Evolutionary conservation across 2,797 vertebrate genomes (phyloP).

Genomic region (Luscinia megarhynchos): DNA sequence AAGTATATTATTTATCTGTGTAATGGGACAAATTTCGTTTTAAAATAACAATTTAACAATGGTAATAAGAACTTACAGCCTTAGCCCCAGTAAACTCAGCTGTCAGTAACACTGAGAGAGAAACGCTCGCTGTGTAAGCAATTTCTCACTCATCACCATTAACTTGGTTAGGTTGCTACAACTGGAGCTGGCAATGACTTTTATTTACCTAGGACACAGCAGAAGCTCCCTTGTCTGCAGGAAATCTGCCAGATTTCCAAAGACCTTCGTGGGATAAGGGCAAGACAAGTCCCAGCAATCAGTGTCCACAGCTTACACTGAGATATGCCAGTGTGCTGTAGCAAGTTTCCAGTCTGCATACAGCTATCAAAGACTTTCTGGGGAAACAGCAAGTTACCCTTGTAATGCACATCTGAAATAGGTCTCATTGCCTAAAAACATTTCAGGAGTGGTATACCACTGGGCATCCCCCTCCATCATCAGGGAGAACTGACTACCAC

Average conservation of each 20-base stretch:
- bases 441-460: background rate
- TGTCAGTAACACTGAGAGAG: background rate
- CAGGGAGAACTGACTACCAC: background rate
- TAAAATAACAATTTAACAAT: background rate
- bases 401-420: background rate
- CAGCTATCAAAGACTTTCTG: background rate
- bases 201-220: background rate
- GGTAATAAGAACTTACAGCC: background rate
- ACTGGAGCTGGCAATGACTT: background rate
- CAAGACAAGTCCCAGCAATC: background rate
- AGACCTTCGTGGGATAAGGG: background rate
- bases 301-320: fast-evolving
- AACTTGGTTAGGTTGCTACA: background rate
- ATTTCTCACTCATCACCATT: background rate
- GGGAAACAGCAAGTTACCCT: background rate
- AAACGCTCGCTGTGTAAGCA: fast-evolving
- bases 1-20: background rate
- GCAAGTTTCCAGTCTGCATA: background rate
- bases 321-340: background rate
- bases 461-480: background rate
- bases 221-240: background rate
- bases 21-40: background rate
- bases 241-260: background rate
- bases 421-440: background rate
- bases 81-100: background rate